Evolutionary conservation across 2,797 vertebrate genomes (phyloP).

Genomic region (Champsocephalus esox): DNA sequence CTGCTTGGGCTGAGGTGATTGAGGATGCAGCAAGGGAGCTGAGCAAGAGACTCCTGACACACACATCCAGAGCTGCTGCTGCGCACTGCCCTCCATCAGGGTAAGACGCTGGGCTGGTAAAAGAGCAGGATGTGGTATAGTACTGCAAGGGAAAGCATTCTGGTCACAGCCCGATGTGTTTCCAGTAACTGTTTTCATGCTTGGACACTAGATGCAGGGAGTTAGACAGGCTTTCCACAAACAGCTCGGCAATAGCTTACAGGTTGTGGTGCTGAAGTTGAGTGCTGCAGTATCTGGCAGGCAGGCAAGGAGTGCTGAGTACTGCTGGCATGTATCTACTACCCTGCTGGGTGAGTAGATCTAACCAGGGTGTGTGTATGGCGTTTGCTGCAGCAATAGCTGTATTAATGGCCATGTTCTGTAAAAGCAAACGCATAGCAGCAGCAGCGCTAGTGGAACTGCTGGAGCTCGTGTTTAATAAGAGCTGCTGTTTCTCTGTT

Average conservation of each 20-base stretch:
- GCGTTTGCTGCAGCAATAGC: slow-evolving; percentile 74
- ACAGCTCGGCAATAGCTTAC: slow-evolving; percentile 51
- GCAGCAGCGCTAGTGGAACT: slow-evolving; percentile 59
- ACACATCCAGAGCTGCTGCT: slow-evolving; percentile 75
- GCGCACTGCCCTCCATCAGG: slow-evolving; percentile 79
- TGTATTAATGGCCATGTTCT: slow-evolving; percentile 79
- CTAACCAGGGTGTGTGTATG: slow-evolving; percentile 57
- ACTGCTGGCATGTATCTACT: slow-evolving; percentile 77
- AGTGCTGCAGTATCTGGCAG: slow-evolving; percentile 73
- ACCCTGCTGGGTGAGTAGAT: slow-evolving; percentile 74
- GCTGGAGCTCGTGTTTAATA: slow-evolving; percentile 49
- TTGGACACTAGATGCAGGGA: slow-evolving; percentile 36
- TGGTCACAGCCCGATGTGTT: slow-evolving; percentile 54
- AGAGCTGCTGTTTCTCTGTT: slow-evolving; percentile 45
- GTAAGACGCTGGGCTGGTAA: slow-evolving; percentile 66
- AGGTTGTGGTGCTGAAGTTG: slow-evolving; percentile 75
- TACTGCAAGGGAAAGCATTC: slow-evolving; percentile 57
- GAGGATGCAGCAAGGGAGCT: slow-evolving; percentile 85
- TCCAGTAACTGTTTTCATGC: slow-evolving; percentile 44
- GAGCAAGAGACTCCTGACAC: slow-evolving; percentile 74
- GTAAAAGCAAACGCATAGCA: slow-evolving; percentile 68
- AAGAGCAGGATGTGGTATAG: slow-evolving; percentile 68
- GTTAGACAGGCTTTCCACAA: slow-evolving; percentile 40
- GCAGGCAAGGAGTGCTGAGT: slow-evolving; percentile 58
- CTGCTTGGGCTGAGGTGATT: slow-evolving; percentile 72